Evolutionary conservation across 1,140 invertebrate species (phyloP), one percentile per base, ranked within the genome.

Genomic region (Diuraphis noxia): DNA sequence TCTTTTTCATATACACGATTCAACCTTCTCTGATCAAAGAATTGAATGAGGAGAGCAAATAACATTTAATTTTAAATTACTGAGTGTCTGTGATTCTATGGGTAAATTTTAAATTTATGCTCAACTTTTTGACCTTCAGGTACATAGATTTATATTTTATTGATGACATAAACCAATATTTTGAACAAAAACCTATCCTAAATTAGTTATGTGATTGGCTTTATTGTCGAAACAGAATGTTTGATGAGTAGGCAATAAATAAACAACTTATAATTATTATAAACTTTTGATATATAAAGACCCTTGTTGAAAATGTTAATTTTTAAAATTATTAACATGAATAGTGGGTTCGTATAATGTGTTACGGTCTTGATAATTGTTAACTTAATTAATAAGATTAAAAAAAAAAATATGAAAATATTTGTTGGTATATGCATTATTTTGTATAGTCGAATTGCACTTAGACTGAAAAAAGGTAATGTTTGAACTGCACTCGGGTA

Each of bases 1-100:
- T 86, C 84, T 52, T 86, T 86, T 86, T 52, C 84, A 9, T 86
- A 46, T 86, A 43, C 23, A 43, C 41, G n/a, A 49, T 86, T 52
- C 34, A 43, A 52, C 23, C 84, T 30, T 36, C 7, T 36, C 34
- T 13, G 84, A 36, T 34, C 4, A 36, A 21, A 49, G 34, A 36
- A 52, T 34, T 52, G 43, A 84, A 84, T n/a, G 41, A 43, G 30
- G 21, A 19, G 41, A 52, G 19, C 23, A 25, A 86, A 49, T 52
- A 86, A 86, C 46, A 52, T 86, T 52, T 40, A 41, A 21, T 34
- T 49, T 36, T 49, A 86, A 49, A 52, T 38, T 21, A 49, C 40
- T 0, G 17, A 84, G 17, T 43, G 30, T 43, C 81, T 41, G 40
- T 43, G 17, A 43, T 43, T 84, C 17, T 84, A 84, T 84, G 34